Evolutionary conservation across 2,888 invertebrate genomes (phyloP), one percentile per base, ranked within the genome.

Genomic region (Empis stercorea): DNA sequence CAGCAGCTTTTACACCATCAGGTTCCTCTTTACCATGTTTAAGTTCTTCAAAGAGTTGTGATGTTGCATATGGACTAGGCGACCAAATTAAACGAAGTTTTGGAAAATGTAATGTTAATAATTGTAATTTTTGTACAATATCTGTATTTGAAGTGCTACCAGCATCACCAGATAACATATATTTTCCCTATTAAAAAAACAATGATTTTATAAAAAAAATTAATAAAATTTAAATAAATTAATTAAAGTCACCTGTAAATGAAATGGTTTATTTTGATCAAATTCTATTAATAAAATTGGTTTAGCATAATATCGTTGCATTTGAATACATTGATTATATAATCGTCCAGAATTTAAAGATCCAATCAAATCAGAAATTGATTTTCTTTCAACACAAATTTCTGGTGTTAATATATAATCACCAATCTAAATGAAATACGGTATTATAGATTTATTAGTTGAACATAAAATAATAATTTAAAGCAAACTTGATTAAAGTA

Each of bases 331-430:
- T 69, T 99, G 99, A 62, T 88, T 89, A 70, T 93, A 96, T 27
- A 99, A 76, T 14, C 99, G 80, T 1, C 99, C 99, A 39, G 87
- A 89, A 68, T 92, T 88, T 30, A 99, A 73, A 0, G 97, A 97
- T 7, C 94, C 93, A 58, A 96, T 92, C 55, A 99, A 73, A 75
- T 99, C 97, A 7, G 91, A 92, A 52, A 97, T 78, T 43, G 93
- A 93, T 70, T 99, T 99, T 44, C 99, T 76, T 71, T 99, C 99
- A 15, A 99, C 86, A 61, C 97, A 96, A 54, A 96, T 87, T 17
- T 95, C 92, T 0, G 95, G 92, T 0, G 96, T 92, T 14, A 99
- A 73, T 61, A 99, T 92, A 64, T 99, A 99, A 71, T 99, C 99
- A 1, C 97, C 99, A 49, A 99, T 84, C 87, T 89, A 58, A 15